These are phyloP conservation scores for Peromyscus nudipes DNA, from an alignment of 2,797 vertebrate species.

Conservation along the genomic window DNA sequence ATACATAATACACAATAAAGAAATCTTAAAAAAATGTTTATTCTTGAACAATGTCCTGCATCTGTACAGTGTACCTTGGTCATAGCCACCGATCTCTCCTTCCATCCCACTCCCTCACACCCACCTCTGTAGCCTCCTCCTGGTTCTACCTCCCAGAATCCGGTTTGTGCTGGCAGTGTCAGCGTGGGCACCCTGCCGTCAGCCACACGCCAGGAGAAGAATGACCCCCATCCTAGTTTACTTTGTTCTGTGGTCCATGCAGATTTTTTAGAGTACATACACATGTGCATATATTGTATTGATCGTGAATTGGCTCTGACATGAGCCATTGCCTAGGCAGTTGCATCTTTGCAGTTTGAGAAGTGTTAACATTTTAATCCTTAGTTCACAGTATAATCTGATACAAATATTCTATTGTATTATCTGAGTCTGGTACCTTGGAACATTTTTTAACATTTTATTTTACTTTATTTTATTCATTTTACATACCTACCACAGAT, in stretches of 20 bases:
- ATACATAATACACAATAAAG: too few species aligned
- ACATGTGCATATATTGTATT: not conserved
- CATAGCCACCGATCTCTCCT: not conserved
- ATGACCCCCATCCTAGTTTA: not conserved
- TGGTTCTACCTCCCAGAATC: not conserved
- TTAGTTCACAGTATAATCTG: constrained; percentile 21
- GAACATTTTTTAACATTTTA: constrained; percentile 22
- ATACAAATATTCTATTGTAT: constrained; percentile 12
- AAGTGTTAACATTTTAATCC: constrained; percentile 49
- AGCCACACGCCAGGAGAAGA: not conserved
- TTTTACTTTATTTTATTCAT: too few species aligned
- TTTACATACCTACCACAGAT: too few species aligned
- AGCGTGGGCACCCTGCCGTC: not conserved
- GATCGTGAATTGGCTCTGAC: not conserved
- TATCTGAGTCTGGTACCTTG: constrained; percentile 44
- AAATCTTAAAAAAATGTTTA: not conserved
- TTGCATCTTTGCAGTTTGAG: constrained; percentile 48
- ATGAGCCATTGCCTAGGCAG: not conserved
- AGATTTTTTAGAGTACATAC: constrained; percentile 34
- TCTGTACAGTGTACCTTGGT: not conserved
- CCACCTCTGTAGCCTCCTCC: not conserved
- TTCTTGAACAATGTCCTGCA: not conserved
- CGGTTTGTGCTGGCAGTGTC: not conserved
- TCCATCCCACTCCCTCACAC: not conserved
- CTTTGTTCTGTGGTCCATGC: not conserved